Conservation (phyloP, 2,888 invertebrate genomes). For the Tridacna gigas region DNA sequence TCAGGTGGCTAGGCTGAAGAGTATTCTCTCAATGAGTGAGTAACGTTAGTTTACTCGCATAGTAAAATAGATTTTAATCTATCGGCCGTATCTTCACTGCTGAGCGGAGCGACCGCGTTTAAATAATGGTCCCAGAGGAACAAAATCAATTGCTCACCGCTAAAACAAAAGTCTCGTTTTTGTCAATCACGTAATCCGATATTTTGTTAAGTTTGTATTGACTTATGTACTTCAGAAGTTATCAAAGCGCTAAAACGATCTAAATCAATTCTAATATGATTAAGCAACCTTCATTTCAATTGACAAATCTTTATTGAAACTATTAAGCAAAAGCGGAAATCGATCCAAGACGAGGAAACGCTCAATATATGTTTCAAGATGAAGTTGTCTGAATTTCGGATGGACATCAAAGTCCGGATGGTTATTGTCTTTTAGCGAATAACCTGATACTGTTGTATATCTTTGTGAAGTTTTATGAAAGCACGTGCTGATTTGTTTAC, state of each 20-base stretch:
- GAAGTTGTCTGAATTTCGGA: conserved; percentile 2
- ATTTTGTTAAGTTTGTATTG: conserved; percentile 24
- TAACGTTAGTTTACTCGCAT: conserved; percentile 25
- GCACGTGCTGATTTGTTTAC: conserved; percentile 17
- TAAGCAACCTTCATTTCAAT: no score
- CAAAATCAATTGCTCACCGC: conserved; percentile 14
- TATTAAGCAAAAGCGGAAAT: no score
- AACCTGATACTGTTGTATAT: conserved; percentile 20
- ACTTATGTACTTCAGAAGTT: conserved; percentile 9
- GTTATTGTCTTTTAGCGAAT: neutral
- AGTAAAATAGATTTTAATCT: conserved; percentile 30
- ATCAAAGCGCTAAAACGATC: neutral
- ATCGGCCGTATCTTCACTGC: neutral
- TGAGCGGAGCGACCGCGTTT: conserved; percentile 6
- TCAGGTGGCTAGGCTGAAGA: no score
- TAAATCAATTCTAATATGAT: neutral
- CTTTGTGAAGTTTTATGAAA: conserved; percentile 17
- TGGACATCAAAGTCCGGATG: conserved; percentile 14
- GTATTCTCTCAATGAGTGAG: conserved; percentile 2
- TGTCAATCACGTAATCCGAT: conserved; percentile 15
- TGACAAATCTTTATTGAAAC: no score
- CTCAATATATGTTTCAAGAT: no score
- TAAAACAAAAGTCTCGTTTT: conserved; percentile 15
- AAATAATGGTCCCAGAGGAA: conserved; percentile 8
- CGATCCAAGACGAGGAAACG: no score